phyloP scores from a whole-genome alignment of 2,888 invertebrate genomes.

The Diachrysia chrysitis region DNA sequence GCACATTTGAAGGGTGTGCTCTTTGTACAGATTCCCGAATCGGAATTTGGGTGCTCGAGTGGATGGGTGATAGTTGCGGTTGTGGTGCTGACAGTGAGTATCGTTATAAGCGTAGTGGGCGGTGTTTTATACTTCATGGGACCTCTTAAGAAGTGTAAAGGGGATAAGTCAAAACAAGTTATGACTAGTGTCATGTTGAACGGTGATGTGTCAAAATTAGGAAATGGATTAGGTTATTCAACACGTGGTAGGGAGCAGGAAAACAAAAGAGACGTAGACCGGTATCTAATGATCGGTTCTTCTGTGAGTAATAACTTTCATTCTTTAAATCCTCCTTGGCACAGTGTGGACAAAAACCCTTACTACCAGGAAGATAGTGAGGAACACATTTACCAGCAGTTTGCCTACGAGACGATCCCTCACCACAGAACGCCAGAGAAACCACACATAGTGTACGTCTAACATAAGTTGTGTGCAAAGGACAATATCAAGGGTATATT shows the following conservation, averaged over 20 bases:
- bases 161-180: constrained; percentile 87
- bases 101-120: constrained; percentile 87
- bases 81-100: constrained; percentile 87
- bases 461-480: constrained; percentile 84
- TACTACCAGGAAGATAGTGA: constrained; percentile 86
- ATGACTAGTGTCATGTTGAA: constrained; percentile 88
- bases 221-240: constrained; percentile 86
- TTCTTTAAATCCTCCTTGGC: constrained; percentile 87
- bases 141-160: constrained; percentile 87
- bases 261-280: constrained; percentile 85
- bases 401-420: constrained; percentile 87
- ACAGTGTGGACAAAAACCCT: constrained; percentile 86
- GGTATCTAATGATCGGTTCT: constrained; percentile 87
- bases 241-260: constrained; percentile 85
- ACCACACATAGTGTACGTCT: constrained; percentile 90
- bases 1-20: constrained; percentile 86
- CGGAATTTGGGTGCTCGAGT: constrained; percentile 90
- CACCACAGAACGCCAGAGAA: constrained; percentile 88
- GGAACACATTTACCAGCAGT: constrained; percentile 88
- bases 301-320: constrained; percentile 87
- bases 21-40: constrained; percentile 89
- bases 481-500: constrained; percentile 80
- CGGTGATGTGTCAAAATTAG: constrained; percentile 86
- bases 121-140: constrained; percentile 87
- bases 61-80: constrained; percentile 90